A percentile compares a stretch with the other conserved stretches of the same genome.
Evolutionary conservation across 1,140 invertebrate genomes (phyloP).

Genomic region (Berghia stephanieae): DNA sequence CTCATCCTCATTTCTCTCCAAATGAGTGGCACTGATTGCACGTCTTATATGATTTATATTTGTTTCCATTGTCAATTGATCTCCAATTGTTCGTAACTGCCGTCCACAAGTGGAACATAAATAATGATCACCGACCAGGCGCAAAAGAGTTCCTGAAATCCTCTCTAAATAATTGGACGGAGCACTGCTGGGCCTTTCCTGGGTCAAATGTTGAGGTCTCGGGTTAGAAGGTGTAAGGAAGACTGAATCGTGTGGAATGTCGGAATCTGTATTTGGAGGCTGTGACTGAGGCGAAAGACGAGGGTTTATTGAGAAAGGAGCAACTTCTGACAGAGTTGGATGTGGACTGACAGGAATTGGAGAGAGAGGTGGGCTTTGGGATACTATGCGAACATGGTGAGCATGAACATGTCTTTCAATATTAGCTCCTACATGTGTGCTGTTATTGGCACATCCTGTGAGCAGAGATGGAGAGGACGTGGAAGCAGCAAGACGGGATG

Average conservation of each 20-base stretch:
- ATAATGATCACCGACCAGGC: conserved; percentile 44
- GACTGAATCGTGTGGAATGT: neutral
- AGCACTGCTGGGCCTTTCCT: conserved; percentile 35
- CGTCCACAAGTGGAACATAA: conserved; percentile 40
- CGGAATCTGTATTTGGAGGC: neutral
- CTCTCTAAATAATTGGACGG: conserved; percentile 35
- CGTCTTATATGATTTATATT: conserved; percentile 25
- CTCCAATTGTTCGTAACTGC: conserved; percentile 42
- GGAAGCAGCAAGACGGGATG: conserved; percentile 7
- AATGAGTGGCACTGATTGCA: conserved; percentile 28
- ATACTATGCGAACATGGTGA: conserved; percentile 16
- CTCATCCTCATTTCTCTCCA: too few relatives aligned
- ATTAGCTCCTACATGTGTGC: neutral
- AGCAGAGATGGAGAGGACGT: conserved; percentile 24
- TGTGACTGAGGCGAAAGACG: neutral
- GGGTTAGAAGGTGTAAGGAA: neutral
- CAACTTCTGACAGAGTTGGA: too few relatives aligned
- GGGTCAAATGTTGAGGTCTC: neutral
- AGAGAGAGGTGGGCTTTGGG: too few relatives aligned
- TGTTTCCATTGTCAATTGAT: conserved; percentile 38
- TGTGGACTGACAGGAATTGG: too few relatives aligned
- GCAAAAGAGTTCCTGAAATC: conserved; percentile 40
- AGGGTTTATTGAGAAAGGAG: neutral
- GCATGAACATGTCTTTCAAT: conserved; percentile 19
- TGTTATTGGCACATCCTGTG: conserved; percentile 15